Evolutionary conservation across 2,888 invertebrate genomes (phyloP), one percentile per base, ranked within the genome.

Genomic region (Microctonus aethiopoides): DNA sequence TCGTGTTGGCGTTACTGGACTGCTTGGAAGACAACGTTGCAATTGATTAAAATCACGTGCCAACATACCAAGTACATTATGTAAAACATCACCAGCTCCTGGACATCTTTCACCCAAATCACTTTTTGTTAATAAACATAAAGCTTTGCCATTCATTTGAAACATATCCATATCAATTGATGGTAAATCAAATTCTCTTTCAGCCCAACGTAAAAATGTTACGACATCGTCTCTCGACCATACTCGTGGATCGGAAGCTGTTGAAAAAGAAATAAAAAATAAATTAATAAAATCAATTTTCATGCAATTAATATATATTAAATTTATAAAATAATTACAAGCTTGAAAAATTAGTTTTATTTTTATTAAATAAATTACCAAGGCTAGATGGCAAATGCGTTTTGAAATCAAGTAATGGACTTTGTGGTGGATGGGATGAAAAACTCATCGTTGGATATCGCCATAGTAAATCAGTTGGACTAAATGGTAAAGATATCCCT

Each of bases 61-160:
- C 72, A 96, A 88, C 90, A 96, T 93, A 85, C 95, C 94, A 57
- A 98, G 90, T 36, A 96, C 95, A 87, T 98, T 98, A 89, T 96
- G 96, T 73, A 98, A 88, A 22, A 98, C 94, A 85, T 98, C 98
- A 2, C 98, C 98, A 36, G 96, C 95, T 22, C 95, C 94, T 0
- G 97, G 97, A 78, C 96, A 95, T 69, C 98, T 90, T 83, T 97
- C 96, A 29, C 94, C 94, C 78, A 98, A 91, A 87, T 98, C 97
- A 16, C 92, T 92, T 86, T 97, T 94, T 59, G 95, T 97, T 75
- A 98, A 88, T 60, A 98, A 89, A 85, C 96, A 96, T 79, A 98
- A 88, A 1, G 97, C 98, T 88, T 98, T 98, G 90, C 97, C 97
- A 87, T 97, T 97, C 96, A 97, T 97, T 89, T 95, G 95, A 87